A percentile compares a stretch with the other conserved stretches of the same genome.
phyloP scores from a whole-genome alignment of 2,113 vertebrate genomes.

The Propithecus coquereli region DNA sequence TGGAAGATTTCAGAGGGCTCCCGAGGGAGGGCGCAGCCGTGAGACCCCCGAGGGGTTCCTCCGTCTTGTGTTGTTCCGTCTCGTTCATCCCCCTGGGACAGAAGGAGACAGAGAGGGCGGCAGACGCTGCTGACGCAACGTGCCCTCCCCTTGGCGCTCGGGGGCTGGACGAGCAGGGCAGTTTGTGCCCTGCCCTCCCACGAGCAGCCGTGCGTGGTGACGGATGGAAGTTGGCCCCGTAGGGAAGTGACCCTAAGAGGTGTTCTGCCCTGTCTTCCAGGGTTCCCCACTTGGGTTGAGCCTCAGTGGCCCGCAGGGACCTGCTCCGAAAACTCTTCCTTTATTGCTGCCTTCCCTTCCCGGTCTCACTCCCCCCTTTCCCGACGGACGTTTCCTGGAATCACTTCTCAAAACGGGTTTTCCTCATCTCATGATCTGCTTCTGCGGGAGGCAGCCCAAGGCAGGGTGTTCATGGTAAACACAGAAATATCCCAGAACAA shows the following conservation, averaged over 20 bases:
- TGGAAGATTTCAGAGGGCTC: neutral
- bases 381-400: neutral
- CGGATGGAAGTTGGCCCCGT: neutral
- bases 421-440: neutral
- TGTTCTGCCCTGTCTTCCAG: neutral
- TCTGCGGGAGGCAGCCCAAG: neutral
- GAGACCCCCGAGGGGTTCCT: neutral
- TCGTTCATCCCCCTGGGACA: neutral
- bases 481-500: neutral
- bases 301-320: neutral
- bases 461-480: too few species aligned
- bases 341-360: neutral
- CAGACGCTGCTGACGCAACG: fast-evolving
- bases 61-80: fast-evolving
- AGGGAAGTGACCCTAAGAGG: neutral
- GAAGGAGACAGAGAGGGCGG: neutral
- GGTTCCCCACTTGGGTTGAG: neutral
- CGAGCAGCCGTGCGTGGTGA: neutral
- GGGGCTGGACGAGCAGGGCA: neutral
- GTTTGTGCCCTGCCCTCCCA: fast-evolving
- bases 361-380: neutral
- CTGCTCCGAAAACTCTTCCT: neutral
- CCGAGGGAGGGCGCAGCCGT: neutral
- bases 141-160: fast-evolving
- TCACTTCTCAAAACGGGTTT: neutral